phyloP scores from a whole-genome alignment of 2,797 vertebrate species.

The Myripristis jacobus region DNA sequence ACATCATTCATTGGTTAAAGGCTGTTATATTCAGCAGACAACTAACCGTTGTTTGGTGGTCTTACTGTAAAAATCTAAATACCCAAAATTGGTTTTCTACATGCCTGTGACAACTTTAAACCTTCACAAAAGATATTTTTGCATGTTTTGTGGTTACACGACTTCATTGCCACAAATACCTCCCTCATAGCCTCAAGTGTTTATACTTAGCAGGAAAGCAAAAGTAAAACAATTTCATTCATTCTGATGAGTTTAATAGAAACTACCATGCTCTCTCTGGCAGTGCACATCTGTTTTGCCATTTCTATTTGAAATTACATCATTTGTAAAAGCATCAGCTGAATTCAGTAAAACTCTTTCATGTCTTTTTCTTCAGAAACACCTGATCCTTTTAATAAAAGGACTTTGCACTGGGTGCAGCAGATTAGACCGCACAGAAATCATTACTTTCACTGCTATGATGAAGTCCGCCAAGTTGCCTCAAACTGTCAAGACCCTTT shows the following conservation, averaged over 20 bases:
- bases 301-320: neutral
- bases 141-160: no score
- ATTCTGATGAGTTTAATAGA: neutral
- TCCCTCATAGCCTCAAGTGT: neutral
- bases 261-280: neutral
- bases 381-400: constrained; percentile 98
- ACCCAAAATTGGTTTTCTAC: neutral
- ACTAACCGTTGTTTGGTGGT: neutral
- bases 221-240: neutral
- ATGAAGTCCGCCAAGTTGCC: constrained; percentile 99
- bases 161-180: neutral
- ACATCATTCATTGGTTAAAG: no score
- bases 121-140: no score
- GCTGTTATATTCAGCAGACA: neutral
- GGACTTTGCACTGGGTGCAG: constrained; percentile 98
- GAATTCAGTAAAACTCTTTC: neutral
- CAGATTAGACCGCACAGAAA: constrained; percentile 97
- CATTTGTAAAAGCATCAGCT: neutral
- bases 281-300: neutral
- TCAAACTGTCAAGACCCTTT: constrained; percentile 97
- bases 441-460: constrained; percentile 99
- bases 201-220: neutral
- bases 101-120: neutral
- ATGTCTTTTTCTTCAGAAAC: constrained; percentile 85
- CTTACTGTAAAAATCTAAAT: neutral